A percentile compares a stretch with the other conserved stretches of the same genome.
Conservation (phyloP, 2,888 invertebrate species). For the Chrysotoxum bicinctum region DNA sequence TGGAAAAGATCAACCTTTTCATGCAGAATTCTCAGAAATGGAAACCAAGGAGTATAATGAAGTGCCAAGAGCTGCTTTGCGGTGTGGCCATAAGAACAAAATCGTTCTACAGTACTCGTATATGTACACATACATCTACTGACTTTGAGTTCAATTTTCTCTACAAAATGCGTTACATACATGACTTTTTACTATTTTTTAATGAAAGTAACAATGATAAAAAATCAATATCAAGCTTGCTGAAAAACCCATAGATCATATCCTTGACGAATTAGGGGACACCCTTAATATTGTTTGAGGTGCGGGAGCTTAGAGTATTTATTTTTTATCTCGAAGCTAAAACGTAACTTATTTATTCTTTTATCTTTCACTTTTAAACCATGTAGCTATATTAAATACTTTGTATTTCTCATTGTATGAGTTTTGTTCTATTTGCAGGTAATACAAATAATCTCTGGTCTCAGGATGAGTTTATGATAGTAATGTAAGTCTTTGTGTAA, state of each 20-base stretch:
- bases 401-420: not conserved
- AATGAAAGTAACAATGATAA: too few species aligned
- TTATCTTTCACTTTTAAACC: not conserved
- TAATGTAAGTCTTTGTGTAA: not conserved
- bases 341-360: not conserved
- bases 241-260: too few species aligned
- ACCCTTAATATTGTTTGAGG: conserved; percentile 19
- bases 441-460: not conserved
- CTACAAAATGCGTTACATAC: too few species aligned
- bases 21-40: conserved; percentile 54
- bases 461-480: not conserved
- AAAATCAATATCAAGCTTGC: too few species aligned
- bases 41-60: conserved; percentile 27
- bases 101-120: too few species aligned
- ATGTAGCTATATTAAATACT: not conserved
- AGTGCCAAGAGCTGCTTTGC: conserved; percentile 26
- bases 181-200: too few species aligned
- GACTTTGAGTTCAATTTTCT: too few species aligned
- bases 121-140: too few species aligned
- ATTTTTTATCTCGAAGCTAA: not conserved
- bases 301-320: conserved; percentile 30
- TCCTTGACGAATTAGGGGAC: too few species aligned
- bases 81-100: not conserved
- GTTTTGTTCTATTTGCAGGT: not conserved
- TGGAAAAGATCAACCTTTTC: conserved; percentile 32